Base-by-base conservation (phyloP, 2,113 vertebrate genomes). In the Jaculus jaculus region DNA sequence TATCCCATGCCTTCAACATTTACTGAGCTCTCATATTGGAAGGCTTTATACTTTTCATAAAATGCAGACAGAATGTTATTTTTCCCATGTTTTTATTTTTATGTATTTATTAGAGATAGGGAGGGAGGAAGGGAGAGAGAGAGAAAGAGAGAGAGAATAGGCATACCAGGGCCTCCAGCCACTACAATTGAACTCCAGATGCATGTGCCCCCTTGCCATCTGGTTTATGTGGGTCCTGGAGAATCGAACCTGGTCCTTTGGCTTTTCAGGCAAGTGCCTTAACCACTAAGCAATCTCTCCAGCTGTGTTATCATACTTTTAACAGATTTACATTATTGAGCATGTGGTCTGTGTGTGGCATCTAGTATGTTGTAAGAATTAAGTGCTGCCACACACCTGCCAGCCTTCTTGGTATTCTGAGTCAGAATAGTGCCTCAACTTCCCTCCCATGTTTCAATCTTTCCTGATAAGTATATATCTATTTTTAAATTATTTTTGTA, bases 221-320 rank as follows among this genome's bases (percentile, higher is more conserved):
- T n/a, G n/a, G n/a, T n/a, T n/a, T n/a, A n/a, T n/a, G n/a, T n/a
- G n/a, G n/a, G n/a, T n/a, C n/a, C n/a, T n/a, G n/a, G n/a, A n/a
- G n/a, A n/a, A n/a, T n/a, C n/a, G n/a, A n/a, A n/a, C n/a, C n/a
- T n/a, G n/a, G n/a, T n/a, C n/a, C n/a, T n/a, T n/a, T n/a, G n/a
- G n/a, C n/a, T n/a, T n/a, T n/a, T n/a, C n/a, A n/a, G n/a, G n/a
- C n/a, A n/a, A n/a, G n/a, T n/a, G n/a, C n/a, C n/a, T n/a, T n/a
- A n/a, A n/a, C n/a, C n/a, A n/a, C n/a, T n/a, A n/a, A n/a, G n/a
- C n/a, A n/a, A n/a, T n/a, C n/a, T n/a, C n/a, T n/a, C n/a, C n/a
- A n/a, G n/a, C n/a, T n/a, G n/a, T n/a, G n/a, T n/a, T n/a, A n/a
- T 85, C 39, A 37, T 51, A 28, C 58, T 66, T 91, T 84, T 69